Evolutionary conservation across 2,888 invertebrate genomes (phyloP).

Genomic region (Harpalus rufipes): DNA sequence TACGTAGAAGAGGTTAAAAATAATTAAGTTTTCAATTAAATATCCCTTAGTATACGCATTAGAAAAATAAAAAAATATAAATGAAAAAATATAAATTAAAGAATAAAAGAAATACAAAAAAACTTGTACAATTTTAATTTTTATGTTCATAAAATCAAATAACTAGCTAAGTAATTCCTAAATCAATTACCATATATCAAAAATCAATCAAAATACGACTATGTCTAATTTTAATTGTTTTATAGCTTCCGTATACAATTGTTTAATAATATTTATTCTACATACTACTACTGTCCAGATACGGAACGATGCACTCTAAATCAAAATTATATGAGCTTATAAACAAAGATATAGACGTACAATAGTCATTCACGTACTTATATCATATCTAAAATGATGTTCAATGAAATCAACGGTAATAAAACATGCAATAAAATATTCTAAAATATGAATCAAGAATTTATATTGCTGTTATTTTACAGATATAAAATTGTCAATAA

Average conservation of each 20-base stretch:
- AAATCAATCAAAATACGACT: no score
- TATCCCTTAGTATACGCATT: no score
- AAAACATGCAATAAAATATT: constrained; percentile 33
- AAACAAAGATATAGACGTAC: background rate
- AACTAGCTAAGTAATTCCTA: no score
- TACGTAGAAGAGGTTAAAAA: no score
- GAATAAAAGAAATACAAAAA: no score
- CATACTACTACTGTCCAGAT: background rate
- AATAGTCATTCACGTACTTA: constrained; percentile 26
- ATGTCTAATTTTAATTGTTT: no score
- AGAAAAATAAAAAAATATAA: no score
- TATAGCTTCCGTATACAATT: background rate
- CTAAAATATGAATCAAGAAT: constrained; percentile 35
- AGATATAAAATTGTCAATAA: constrained; percentile 27
- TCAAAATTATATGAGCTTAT: constrained; percentile 39
- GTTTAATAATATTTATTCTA: background rate
- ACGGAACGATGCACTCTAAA: background rate
- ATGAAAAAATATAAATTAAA: no score
- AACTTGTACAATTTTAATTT: no score
- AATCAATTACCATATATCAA: no score
- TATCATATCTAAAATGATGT: constrained; percentile 16
- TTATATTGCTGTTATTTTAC: constrained; percentile 22
- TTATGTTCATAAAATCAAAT: no score
- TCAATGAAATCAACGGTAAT: constrained; percentile 37
- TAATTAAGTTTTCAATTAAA: no score